Evolutionary conservation across 2,888 invertebrate genomes (phyloP).

Genomic region (Teinopalpus imperialis): DNA sequence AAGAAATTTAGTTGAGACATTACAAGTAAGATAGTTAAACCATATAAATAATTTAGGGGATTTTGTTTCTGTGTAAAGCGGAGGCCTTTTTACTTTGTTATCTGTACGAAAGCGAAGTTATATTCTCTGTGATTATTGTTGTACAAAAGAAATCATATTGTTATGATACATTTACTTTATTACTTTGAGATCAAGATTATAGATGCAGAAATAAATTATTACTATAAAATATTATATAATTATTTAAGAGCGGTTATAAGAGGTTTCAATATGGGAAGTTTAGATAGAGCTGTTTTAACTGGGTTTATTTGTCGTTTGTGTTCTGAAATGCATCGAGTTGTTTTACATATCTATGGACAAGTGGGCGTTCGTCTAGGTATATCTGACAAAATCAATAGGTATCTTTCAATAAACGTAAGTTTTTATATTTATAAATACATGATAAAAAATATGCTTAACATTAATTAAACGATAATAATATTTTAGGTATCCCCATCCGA

Average conservation of each 20-base stretch:
- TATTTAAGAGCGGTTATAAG: background rate
- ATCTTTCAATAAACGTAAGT: constrained; percentile 90
- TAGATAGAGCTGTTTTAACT: constrained; percentile 89
- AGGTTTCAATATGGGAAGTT: constrained; percentile 86
- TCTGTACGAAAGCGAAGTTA: background rate
- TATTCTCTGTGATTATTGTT: background rate
- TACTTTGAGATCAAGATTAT: background rate
- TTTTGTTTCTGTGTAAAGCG: too few species aligned
- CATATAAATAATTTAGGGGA: too few species aligned
- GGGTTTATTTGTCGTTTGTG: constrained; percentile 93
- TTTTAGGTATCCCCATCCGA: constrained; percentile 83
- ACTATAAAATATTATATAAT: too few species aligned
- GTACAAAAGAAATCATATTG: constrained; percentile 20
- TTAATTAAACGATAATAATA: constrained; percentile 19
- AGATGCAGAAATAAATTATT: too few species aligned
- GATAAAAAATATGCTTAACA: background rate
- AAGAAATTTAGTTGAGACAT: too few species aligned
- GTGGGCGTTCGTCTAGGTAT: constrained; percentile 88
- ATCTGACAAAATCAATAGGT: constrained; percentile 90
- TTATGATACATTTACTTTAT: constrained; percentile 4
- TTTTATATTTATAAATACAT: constrained; percentile 4
- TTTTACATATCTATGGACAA: constrained; percentile 91
- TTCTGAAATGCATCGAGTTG: constrained; percentile 92
- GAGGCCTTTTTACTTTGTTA: background rate
- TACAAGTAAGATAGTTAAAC: too few species aligned